phyloP scores from a whole-genome alignment of 2,797 vertebrate species.

The Orestias chungarensis region DNA sequence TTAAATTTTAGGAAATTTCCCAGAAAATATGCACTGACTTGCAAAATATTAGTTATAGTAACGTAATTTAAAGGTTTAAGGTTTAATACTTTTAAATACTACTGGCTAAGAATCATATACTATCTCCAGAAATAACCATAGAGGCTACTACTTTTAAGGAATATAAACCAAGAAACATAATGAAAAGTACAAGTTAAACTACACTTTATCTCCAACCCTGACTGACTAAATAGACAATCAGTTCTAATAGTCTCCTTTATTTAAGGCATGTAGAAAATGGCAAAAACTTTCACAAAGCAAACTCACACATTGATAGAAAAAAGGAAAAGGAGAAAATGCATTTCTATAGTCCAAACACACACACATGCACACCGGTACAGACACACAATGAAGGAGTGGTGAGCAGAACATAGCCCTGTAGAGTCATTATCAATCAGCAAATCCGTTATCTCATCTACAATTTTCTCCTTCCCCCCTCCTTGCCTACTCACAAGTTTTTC shows the following conservation, averaged over 20 bases:
- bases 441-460: conserved; percentile 61
- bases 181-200: neutral
- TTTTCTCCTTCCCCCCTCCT: conserved; percentile 44
- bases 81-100: neutral
- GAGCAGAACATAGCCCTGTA: conserved; percentile 35
- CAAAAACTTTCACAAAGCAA: conserved; percentile 24
- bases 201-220: neutral
- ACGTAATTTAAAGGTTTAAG: neutral
- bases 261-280: conserved; percentile 64
- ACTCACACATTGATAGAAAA: conserved; percentile 18
- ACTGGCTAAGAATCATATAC: neutral
- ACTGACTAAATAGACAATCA: conserved; percentile 54
- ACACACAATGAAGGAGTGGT: conserved; percentile 27
- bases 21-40: neutral
- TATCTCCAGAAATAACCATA: neutral
- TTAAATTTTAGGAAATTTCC: neutral
- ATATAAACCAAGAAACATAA: too few relatives aligned
- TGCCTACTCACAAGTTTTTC: conserved; percentile 14
- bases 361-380: neutral
- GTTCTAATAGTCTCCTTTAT: conserved; percentile 68
- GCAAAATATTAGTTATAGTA: neutral
- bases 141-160: too few relatives aligned
- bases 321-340: neutral
- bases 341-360: neutral
- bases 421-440: conserved; percentile 62